Evolutionary conservation across 2,113 vertebrate species (phyloP).

Genomic region (Dromaius novaehollandiae): DNA sequence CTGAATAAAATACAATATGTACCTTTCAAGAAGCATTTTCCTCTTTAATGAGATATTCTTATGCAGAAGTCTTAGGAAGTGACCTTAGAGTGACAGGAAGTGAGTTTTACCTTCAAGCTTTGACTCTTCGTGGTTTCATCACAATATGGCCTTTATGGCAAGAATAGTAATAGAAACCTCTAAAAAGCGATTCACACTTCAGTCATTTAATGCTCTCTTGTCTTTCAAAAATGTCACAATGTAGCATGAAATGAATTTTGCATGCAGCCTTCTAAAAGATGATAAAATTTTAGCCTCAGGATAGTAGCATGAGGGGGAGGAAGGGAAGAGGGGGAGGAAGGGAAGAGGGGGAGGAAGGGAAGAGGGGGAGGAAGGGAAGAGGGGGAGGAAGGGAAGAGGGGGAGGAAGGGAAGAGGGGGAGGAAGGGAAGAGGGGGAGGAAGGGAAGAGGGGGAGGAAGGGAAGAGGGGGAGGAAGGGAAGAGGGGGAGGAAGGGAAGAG

Average conservation of each 20-base stretch:
- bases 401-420: too few species aligned
- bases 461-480: too few species aligned
- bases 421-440: too few species aligned
- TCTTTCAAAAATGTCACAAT: background rate
- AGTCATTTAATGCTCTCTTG: background rate
- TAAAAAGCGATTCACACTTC: background rate
- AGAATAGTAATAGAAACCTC: background rate
- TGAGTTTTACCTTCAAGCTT: background rate
- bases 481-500: too few species aligned
- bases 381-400: too few species aligned
- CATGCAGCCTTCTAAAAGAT: background rate
- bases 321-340: too few species aligned
- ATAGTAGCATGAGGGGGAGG: too few species aligned
- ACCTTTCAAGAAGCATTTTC: background rate
- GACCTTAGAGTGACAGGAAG: background rate
- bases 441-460: too few species aligned
- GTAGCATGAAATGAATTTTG: slow-evolving; percentile 25
- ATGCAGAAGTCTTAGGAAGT: background rate
- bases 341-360: too few species aligned
- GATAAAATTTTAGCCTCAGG: background rate
- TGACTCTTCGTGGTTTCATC: background rate
- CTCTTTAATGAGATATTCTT: background rate
- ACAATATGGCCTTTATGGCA: background rate
- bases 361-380: too few species aligned
- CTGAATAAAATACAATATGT: background rate